Base-by-base conservation (phyloP, 2,797 vertebrate genomes). In the Melopsittacus undulatus region DNA sequence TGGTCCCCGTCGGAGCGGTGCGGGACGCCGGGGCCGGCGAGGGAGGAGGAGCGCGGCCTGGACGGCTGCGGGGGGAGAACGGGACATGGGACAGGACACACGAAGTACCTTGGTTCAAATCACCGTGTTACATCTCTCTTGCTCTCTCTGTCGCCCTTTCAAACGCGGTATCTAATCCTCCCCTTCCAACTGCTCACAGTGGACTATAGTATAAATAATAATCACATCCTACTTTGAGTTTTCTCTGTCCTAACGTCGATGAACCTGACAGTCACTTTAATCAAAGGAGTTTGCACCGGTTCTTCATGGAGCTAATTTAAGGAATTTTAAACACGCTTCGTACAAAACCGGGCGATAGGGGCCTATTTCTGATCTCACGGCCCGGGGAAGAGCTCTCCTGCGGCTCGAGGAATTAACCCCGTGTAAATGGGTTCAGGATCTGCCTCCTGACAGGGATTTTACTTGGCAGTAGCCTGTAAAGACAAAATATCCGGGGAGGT, bases 291-390 rank as follows among this genome's bases (percentile, higher is more conserved):
- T 97, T 95, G 96, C 84, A 80, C 90, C 79, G 96, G 98, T 97
- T 97, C 97, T 98, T 98, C 97, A 86, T 92, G 97, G 97, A 97
- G 97, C 96, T 96, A 96, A 96, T 97, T 98, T 97, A 94, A 98
- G 97, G 98, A 96, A 97, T 98, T 98, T 97, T 97, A 98, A 97
- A 91, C 96, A 95, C 9, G 30, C 74, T 57, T 51, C 69, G 80
- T 86, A 83, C 83, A 68, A 72, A 83, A 52, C 1, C 38, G 91
- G 95, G 94, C 69, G 84, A 88, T 72, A 83, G 77, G 90, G 94
- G 86, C 93, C 93, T 87, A 32, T 90, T 92, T 56, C 77, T 86
- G 80, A 67, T 74, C 88, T 67, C 80, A 30, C 34, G 51, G 83
- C 74, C 59, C 64, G 22, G 40, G 61, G 48, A 90, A 45, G 22